Evolutionary conservation across 2,888 invertebrate genomes (phyloP), one percentile per base, ranked within the genome.

Genomic region (Mythimna vitellina): DNA sequence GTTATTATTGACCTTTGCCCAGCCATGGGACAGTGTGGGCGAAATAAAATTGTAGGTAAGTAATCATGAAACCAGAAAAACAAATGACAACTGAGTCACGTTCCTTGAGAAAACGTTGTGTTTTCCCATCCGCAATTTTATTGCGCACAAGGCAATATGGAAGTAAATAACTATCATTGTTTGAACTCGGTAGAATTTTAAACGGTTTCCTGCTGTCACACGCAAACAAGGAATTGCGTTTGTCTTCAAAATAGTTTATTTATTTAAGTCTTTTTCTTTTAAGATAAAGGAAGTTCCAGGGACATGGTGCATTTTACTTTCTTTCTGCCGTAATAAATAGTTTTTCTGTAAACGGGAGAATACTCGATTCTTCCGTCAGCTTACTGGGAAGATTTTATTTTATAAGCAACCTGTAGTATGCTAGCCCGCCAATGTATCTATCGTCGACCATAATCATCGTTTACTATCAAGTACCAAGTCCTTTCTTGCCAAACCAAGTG

Each of bases 141-240:
- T 46, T 46, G 17, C 17, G 7, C 46, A 46, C 6, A 46, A 14
- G 7, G 1, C 46, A 46, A 17, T 46, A n/a, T 61, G 20, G 53
- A 3, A 61, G 60, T 38, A 67, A 71, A 70, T 67, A 76, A 67
- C 49, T 58, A 54, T n/a, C 32, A 29, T 80, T 67, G 64, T 79
- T 76, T 57, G 25, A 42, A 60, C 65, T 61, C n/a, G 32, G 70
- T 80, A 35, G 53, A 75, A 75, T 70, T 75, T 75, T 65, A 79
- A 78, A 70, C 20, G 65, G 12, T 63, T 70, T 64, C 5, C 35
- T 60, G n/a, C 42, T 51, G 54, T 65, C 57, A 22, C 20, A 68
- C 1, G 51, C 38, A 67, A 61, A 46, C 22, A 14, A 10, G 3
- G 9, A 32, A 65, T n/a, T 56, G 42, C 17, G 3, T 29, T 61